Evolutionary conservation across 1,140 invertebrate genomes (phyloP).

Genomic region (Tetraneura akinire): DNA sequence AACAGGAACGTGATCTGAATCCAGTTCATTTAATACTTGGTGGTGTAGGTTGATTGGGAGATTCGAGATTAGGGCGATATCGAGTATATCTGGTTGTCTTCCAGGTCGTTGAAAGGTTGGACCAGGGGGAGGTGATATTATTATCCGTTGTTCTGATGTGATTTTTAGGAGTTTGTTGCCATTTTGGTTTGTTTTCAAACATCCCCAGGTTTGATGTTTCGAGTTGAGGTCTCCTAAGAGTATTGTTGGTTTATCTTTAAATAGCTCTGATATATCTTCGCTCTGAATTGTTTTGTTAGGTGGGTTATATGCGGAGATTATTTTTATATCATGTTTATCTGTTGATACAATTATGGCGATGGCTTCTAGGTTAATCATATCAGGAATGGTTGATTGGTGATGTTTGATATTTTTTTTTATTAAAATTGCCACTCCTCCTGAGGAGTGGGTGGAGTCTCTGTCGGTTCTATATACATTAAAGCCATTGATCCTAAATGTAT

Average conservation of each 20-base stretch:
- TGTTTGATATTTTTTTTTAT: no score
- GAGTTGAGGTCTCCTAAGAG: slow-evolving; percentile 37
- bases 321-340: not conserved
- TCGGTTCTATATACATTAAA: not conserved
- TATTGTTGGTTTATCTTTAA: not conserved
- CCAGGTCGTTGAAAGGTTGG: no score
- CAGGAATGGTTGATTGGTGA: no score
- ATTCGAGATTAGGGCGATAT: slow-evolving; percentile 6
- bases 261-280: not conserved
- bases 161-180: no score
- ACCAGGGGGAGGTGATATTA: no score
- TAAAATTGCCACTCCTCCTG: no score
- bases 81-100: not conserved
- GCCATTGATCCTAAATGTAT: not conserved
- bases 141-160: no score
- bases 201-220: slow-evolving; percentile 20
- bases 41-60: not conserved
- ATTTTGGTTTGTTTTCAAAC: not conserved
- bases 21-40: not conserved
- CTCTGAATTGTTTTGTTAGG: slow-evolving; percentile 12
- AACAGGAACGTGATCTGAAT: not conserved
- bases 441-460: not conserved
- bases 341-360: no score
- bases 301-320: not conserved
- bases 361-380: no score